Conservation (phyloP, 2,797 vertebrate species). For the Psittacula derbiana region DNA sequence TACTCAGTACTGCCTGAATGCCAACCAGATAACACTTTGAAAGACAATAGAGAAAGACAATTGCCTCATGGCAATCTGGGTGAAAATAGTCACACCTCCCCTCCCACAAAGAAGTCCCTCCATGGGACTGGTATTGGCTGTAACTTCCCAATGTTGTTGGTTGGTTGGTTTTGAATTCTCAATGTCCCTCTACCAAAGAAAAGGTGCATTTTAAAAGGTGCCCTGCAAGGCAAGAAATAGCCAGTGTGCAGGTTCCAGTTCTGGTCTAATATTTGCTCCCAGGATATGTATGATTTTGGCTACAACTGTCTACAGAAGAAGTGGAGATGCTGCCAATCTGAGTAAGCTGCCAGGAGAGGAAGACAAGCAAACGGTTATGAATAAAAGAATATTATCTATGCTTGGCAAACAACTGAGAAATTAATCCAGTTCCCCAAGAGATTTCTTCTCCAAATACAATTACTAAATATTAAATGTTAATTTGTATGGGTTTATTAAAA, state of each 20-base stretch:
- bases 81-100: neutral
- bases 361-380: neutral
- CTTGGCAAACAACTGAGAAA: neutral
- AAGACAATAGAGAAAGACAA: neutral
- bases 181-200: neutral
- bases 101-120: neutral
- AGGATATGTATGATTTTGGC: neutral
- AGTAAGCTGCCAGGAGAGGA: neutral
- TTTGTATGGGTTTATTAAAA: constrained; percentile 22
- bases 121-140: neutral
- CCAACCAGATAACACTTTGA: neutral
- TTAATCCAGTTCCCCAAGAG: neutral
- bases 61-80: neutral
- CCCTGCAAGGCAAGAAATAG: neutral
- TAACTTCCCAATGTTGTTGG: neutral
- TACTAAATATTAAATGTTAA: neutral
- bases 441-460: constrained; percentile 12
- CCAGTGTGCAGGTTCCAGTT: neutral
- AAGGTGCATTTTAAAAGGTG: neutral
- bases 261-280: neutral
- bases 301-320: neutral
- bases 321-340: neutral
- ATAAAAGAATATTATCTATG: neutral
- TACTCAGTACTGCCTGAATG: neutral
- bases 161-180: neutral